Conservation (phyloP, 2,797 vertebrate genomes). For the Pangasius djambal region DNA sequence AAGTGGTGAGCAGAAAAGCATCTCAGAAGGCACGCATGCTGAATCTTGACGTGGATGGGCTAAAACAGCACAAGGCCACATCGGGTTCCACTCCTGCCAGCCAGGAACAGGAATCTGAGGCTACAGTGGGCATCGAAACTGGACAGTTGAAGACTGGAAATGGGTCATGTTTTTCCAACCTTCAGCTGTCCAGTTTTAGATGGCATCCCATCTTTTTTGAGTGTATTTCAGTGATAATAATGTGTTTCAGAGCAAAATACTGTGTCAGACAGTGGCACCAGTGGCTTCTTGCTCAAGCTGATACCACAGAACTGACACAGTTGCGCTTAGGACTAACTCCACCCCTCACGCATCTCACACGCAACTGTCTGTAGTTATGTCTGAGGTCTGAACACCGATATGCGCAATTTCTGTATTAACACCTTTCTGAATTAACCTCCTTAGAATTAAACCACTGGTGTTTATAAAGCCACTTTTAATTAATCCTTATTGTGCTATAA, state of each 20-base stretch:
- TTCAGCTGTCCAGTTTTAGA: not conserved
- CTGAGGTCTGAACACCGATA: not conserved
- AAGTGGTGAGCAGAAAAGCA: not conserved
- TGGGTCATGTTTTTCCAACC: not conserved
- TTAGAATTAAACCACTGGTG: not conserved
- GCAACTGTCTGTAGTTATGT: not conserved
- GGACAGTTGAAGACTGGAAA: not conserved
- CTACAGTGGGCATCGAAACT: not conserved
- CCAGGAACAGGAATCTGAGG: not conserved
- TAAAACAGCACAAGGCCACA: not conserved
- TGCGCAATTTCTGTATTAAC: not conserved
- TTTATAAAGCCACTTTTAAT: not conserved
- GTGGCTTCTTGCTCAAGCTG: not conserved
- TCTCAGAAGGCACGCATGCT: not conserved
- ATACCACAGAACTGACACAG: not conserved
- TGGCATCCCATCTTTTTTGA: not conserved
- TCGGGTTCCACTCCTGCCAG: not conserved
- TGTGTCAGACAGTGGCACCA: not conserved
- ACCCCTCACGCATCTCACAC: not conserved
- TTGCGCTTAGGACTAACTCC: not conserved
- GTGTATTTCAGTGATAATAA: not conserved
- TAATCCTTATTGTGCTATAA: not conserved
- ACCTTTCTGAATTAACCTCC: not conserved
- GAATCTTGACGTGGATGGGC: not conserved
- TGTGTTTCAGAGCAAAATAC: not conserved